Evolutionary conservation across 2,113 vertebrate species (phyloP), one percentile per base, ranked within the genome.

Genomic region (Mellivora capensis): DNA sequence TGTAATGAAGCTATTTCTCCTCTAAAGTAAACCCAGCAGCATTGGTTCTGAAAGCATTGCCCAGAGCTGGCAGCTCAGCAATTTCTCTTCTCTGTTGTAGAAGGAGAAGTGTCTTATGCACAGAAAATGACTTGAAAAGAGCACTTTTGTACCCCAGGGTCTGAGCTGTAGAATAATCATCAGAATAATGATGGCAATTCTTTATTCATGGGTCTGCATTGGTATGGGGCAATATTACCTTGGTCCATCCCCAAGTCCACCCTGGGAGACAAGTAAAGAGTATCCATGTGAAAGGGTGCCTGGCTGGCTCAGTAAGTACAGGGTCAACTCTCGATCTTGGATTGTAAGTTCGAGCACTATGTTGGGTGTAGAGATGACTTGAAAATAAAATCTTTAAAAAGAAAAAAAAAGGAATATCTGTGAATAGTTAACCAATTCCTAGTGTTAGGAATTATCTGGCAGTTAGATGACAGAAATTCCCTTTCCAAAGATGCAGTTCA

Each of bases 1-100:
- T 92, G 76, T 71, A 94, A 93, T 95, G 84, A 94, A 87, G 67
- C 62, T 87, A 79, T 90, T 96, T 94, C 18, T 23, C 83, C 37
- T 76, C 62, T 69, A 69, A 91, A 93, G 71, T 86, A 92, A 85
- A 74, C 25, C 69, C 29, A 84, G 62, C 18, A 71, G 47, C 6
- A 14, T 0, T 86, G 39, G 39, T 52, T 94, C 44, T 62, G 62
- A 59, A 82, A 81, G 13, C 59, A 62, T 37, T 42, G 14, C 84
- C 80, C 44, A 52, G 83, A 85, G 76, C 47, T 76, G 80, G 37
- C 84, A 90, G 72, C n/a, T 47, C 54, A 10, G 49, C 67, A 62
- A 23, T 91, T 79, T 86, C 74, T 86, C 27, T 94, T 7, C 39
- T 85, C 72, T 79, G 25, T 23, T 52, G 20, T 2, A 49, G 64